phyloP scores from a whole-genome alignment of 2,113 vertebrate species.

The Sinocyclocheilus grahami region DNA sequence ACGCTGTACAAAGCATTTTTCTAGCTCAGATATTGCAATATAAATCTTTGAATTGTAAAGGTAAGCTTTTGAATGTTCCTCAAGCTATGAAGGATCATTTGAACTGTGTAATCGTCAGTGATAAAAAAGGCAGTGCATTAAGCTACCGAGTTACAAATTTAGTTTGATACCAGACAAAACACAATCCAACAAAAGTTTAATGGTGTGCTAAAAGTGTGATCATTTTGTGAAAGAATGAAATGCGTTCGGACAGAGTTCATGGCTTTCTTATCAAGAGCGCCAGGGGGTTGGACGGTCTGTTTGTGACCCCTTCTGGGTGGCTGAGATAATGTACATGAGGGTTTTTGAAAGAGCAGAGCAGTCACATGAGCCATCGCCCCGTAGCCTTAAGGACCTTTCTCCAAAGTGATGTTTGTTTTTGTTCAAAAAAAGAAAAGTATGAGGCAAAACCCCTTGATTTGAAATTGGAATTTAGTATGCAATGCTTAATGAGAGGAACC shows the following conservation, averaged over 20 bases:
- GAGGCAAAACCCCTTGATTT: no score
- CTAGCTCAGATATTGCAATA: neutral
- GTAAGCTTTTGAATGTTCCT: neutral
- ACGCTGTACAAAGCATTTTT: neutral
- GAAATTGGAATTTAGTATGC: neutral
- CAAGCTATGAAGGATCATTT: neutral
- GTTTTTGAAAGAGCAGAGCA: neutral
- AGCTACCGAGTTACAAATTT: neutral
- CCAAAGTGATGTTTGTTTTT: conserved; percentile 13
- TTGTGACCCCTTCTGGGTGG: conserved; percentile 5
- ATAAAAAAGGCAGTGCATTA: neutral
- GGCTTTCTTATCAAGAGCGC: conserved; percentile 2
- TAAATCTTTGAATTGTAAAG: neutral
- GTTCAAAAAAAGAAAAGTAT: neutral
- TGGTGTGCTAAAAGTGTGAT: neutral
- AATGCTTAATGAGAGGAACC: neutral
- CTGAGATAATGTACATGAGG: conserved; percentile 2
- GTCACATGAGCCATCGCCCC: neutral
- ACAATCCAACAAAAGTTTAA: neutral
- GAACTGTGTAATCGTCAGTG: neutral
- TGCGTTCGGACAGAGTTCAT: neutral
- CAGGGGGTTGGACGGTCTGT: neutral
- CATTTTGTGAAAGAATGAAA: neutral
- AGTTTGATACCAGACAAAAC: neutral
- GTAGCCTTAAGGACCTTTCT: neutral